Evolutionary conservation across 2,888 invertebrate genomes (phyloP).

Genomic region (Aethes cnicana): DNA sequence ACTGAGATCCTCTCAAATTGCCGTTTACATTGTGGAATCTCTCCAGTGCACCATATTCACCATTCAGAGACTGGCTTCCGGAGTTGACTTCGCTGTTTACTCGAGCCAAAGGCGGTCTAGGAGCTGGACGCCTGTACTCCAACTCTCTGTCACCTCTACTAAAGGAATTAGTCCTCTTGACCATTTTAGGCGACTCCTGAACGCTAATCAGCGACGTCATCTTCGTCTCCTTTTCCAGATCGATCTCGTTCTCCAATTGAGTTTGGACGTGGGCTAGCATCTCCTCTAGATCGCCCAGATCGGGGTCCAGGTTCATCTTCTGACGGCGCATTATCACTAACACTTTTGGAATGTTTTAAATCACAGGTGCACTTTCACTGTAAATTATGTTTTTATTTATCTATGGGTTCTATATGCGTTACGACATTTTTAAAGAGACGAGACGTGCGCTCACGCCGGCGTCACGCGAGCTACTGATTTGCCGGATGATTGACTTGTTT

Average conservation of each 20-base stretch:
- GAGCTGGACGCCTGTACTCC: constrained; percentile 52
- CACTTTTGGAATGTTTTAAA: constrained; percentile 30
- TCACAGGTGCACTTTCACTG: constrained; percentile 30
- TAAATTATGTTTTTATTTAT: constrained; percentile 26
- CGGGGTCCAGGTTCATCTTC: constrained; percentile 68
- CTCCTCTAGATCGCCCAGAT: constrained; percentile 74
- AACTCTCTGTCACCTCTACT: constrained; percentile 57
- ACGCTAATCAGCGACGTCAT: constrained; percentile 64
- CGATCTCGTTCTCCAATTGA: constrained; percentile 74
- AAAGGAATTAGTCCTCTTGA: constrained; percentile 57
- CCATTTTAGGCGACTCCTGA: constrained; percentile 67
- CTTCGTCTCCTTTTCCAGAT: constrained; percentile 63
- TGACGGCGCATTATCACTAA: constrained; percentile 57
- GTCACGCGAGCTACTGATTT: constrained; percentile 31
- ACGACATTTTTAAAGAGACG: constrained; percentile 27
- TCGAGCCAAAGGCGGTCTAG: constrained; percentile 50
- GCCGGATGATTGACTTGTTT: constrained; percentile 24
- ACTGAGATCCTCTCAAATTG: constrained; percentile 55
- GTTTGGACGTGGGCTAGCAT: constrained; percentile 77
- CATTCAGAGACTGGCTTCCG: constrained; percentile 46
- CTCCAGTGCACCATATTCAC: constrained; percentile 44
- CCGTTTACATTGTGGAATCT: constrained; percentile 44
- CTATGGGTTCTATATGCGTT: constrained; percentile 31
- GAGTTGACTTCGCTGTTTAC: constrained; percentile 46
- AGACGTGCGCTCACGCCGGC: constrained; percentile 48